These are phyloP conservation scores for Andrena flavipes DNA, from an alignment of 2,888 invertebrate genomes.

Conservation along the genomic window DNA sequence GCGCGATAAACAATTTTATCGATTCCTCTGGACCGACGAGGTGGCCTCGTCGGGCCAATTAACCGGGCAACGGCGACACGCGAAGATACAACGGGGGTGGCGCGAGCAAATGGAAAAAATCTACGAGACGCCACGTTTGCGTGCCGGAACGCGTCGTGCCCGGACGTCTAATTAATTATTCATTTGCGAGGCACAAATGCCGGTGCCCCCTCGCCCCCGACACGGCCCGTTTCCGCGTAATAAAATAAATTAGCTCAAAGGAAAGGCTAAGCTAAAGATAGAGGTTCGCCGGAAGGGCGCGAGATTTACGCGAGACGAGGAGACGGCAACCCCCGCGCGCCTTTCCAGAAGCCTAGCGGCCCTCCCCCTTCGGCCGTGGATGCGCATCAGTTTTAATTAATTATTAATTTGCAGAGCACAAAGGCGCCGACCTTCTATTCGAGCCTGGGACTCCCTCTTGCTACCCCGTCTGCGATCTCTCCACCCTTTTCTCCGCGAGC, in stretches of 20 bases:
- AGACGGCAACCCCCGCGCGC: background rate
- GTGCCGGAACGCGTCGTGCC: background rate
- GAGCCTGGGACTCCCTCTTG: conserved; percentile 11
- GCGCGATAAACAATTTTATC: conserved; percentile 32
- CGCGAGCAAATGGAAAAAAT: background rate
- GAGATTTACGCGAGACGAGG: conserved; percentile 1
- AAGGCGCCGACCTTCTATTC: conserved; percentile 58
- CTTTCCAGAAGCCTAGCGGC: background rate
- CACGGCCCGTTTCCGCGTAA: conserved; percentile 4
- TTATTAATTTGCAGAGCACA: conserved; percentile 75
- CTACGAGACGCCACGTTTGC: background rate
- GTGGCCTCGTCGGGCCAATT: conserved; percentile 9
- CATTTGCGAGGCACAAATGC: conserved; percentile 3
- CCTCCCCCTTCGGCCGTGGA: conserved; percentile 5
- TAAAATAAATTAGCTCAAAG: conserved; percentile 20
- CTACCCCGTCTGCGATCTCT: too few species aligned
- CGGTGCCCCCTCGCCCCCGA: too few species aligned
- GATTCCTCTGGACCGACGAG: conserved; percentile 12
- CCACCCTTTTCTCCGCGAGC: background rate
- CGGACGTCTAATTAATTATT: conserved; percentile 24
- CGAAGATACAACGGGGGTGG: background rate
- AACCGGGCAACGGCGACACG: background rate
- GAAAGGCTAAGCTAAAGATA: conserved; percentile 11
- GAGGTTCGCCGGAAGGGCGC: background rate
- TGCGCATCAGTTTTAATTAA: conserved; percentile 79